Evolutionary conservation across 92 coral and sea anemone genomes (phyloP), one percentile per base, ranked within the genome.

Genomic region (Parazoanthus darwini): DNA sequence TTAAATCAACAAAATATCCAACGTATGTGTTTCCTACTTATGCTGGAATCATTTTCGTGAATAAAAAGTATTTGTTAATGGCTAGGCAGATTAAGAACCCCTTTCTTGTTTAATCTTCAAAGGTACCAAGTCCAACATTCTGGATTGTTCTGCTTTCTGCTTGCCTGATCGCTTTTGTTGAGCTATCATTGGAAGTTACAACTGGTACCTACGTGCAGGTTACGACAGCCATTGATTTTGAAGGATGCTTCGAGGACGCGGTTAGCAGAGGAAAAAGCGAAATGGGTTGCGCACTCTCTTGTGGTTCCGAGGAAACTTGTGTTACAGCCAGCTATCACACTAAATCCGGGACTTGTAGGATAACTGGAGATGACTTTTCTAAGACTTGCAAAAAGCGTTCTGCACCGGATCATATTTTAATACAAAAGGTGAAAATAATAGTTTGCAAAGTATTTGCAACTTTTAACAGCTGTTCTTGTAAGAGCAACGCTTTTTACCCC

Each of bases 201-300:
- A 59, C 33, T 7, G 85, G 85, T 11, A 20, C 54, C 85, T 81
- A 81, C 33, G 20, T 63, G 46, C 15, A 63, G 35, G 8, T 26
- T 26, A 81, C 74, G 9, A 59, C 20, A 38, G 42, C 58, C 35
- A 8, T 56, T 5, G 85, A 81, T 44, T 81, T 81, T 37, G 56
- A 59, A 1, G 73, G 68, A 36, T 81, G 85, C 54, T 7, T 6
- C 14, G 44, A 56, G 29, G 48, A 58, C 29, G 15, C 23, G 50
- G 46, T 59, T 11, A 81, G 38, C 14, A 36, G 46, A 35, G 51
- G 2, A 38, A 10, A 10, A 13, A 81, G 85, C 48, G 35, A 81
- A 15, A 39, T 81, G 14, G 37, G 85, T 43, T 81, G 85, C 20
- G 73, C 74, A 5, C 48, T 81, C 5, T 15, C 85, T n/a, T 54